phyloP scores from a whole-genome alignment of 2,888 invertebrate species.

The Odontomyia ornata region DNA sequence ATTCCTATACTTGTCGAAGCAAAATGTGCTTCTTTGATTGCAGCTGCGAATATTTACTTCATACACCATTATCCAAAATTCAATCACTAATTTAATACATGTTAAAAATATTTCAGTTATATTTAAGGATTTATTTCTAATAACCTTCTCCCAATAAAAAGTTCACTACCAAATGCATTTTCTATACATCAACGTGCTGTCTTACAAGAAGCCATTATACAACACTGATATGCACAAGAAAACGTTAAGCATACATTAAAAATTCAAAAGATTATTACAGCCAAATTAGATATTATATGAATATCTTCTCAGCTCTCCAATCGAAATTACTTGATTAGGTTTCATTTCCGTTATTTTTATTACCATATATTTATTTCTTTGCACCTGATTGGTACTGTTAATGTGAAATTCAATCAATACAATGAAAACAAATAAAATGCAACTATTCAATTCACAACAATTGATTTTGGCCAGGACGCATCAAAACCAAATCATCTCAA shows the following conservation, averaged over 20 bases:
- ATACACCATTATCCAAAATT: too few species aligned
- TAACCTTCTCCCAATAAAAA: too few species aligned
- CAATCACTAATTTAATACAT: too few species aligned
- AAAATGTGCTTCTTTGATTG: too few species aligned
- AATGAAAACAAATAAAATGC: background rate
- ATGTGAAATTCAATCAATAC: constrained; percentile 1
- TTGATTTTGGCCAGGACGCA: background rate
- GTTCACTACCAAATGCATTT: too few species aligned
- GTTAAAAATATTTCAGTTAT: too few species aligned
- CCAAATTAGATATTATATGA: background rate
- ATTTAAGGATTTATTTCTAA: too few species aligned
- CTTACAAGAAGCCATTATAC: constrained; percentile 27
- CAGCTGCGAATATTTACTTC: too few species aligned
- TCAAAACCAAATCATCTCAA: background rate
- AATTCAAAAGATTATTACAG: constrained; percentile 2
- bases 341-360: background rate
- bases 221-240: constrained; percentile 28
- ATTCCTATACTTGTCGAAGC: too few species aligned
- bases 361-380: constrained; percentile 1
- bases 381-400: background rate
- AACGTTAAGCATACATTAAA: constrained; percentile 7
- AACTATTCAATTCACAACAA: constrained; percentile 2
- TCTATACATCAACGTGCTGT: constrained; percentile 35
- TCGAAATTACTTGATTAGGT: too few species aligned
- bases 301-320: too few species aligned